These are phyloP conservation scores for Pollenia angustigena DNA, from an alignment of 2,888 invertebrate genomes.

Conservation along the genomic window DNA sequence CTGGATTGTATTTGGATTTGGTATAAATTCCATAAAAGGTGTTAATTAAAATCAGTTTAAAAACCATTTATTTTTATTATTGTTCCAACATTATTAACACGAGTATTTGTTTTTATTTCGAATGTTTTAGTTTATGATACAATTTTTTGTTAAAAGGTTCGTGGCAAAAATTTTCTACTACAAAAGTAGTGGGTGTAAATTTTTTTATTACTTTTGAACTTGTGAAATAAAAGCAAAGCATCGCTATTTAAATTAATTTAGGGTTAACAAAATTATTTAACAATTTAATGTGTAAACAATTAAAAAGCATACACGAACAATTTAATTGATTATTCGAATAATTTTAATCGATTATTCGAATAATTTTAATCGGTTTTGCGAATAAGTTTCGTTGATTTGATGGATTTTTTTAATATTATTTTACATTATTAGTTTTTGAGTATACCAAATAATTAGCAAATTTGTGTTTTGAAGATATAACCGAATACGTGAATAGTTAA, in stretches of 20 bases:
- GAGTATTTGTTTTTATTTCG: constrained; percentile 5
- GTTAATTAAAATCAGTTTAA: constrained; percentile 57
- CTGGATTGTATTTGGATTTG: constrained; percentile 6
- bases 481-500: too few species aligned
- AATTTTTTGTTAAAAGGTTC: background rate
- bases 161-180: background rate
- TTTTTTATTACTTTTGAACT: too few species aligned
- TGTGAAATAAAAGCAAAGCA: background rate
- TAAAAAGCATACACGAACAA: background rate
- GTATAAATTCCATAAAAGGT: constrained; percentile 61
- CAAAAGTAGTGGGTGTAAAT: background rate
- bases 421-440: too few species aligned
- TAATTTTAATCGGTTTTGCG: background rate
- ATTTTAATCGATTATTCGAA: background rate
- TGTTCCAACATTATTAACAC: background rate
- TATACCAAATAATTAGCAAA: too few species aligned
- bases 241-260: background rate
- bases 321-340: background rate
- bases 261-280: background rate
- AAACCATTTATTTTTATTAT: constrained; percentile 42
- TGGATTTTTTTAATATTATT: too few species aligned
- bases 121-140: constrained; percentile 7
- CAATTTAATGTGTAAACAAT: background rate
- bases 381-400: background rate
- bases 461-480: too few species aligned